Evolutionary conservation across 2,888 invertebrate genomes (phyloP), one percentile per base, ranked within the genome.

Genomic region (Chymomyza procnemis): DNA sequence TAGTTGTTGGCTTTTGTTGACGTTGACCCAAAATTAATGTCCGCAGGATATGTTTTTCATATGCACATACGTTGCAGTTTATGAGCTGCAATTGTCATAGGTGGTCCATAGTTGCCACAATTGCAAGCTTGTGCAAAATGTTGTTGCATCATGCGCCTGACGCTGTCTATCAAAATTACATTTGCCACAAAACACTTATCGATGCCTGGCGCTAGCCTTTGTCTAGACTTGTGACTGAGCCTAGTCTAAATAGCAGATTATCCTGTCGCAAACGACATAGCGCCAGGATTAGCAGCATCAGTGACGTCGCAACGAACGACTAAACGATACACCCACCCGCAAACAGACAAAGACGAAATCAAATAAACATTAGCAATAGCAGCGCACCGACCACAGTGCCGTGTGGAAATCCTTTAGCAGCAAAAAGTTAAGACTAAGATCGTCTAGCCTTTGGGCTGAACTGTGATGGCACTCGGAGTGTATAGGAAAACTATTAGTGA

Each of bases 151-250:
- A 64, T 58, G 46, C 55, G 26, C 58, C 14, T 18, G 57, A 52
- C 48, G 68, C 61, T 64, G 61, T 61, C 71, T 69, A 74, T 60
- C 67, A 34, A 74, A 69, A 71, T 76, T 63, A 26, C 73, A 77
- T 74, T 80, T 72, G 63, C 56, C 47, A 54, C 59, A 69, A 30
- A 56, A 55, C 16, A 55, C 47, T 63, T 56, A 47, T 41, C 52
- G 78, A 83, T 83, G 73, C 78, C 76, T 73, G 75, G 66, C 76
- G 74, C 73, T 78, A 62, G 54, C 75, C 79, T 78, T 81, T 81
- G 81, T 83, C 81, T 81, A 86, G 85, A 86, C 85, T 84, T 85
- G 83, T 86, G 78, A 86, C 84, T 85, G 85, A 85, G 77, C 76
- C 61, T 54, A 57, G 83, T 75, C 84, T 80, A 83, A 86, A 86